Conservation (phyloP, 2,888 invertebrate genomes). For the Lutraria lutraria region DNA sequence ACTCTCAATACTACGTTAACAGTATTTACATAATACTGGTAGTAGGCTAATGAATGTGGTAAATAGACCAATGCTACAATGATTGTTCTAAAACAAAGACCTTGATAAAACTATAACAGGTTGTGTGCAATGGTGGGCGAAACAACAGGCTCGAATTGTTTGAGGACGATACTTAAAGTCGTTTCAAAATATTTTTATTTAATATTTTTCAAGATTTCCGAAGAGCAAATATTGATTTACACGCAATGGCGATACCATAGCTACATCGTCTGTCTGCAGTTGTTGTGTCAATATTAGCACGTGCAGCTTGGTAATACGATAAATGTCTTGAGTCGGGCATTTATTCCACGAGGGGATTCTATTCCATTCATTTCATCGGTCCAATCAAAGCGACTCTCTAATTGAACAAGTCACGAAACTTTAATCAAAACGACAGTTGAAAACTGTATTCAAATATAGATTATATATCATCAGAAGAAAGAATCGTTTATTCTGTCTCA, state of each 20-base stretch:
- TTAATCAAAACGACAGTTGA: background rate
- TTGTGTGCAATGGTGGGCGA: too few relatives aligned
- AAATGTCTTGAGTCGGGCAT: background rate
- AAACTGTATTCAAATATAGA: too few relatives aligned
- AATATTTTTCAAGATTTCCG: background rate
- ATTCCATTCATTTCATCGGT: background rate
- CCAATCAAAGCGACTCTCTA: background rate
- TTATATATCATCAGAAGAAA: too few relatives aligned
- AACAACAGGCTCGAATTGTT: too few relatives aligned
- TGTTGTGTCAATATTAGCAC: background rate
- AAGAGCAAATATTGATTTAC: background rate
- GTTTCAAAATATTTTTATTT: background rate
- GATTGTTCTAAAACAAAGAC: too few relatives aligned
- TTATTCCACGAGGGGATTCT: background rate
- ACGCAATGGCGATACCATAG: background rate
- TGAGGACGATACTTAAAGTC: background rate
- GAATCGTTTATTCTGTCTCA: too few relatives aligned
- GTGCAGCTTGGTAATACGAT: background rate
- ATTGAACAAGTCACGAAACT: background rate
- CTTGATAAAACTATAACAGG: too few relatives aligned
- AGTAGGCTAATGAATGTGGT: too few relatives aligned
- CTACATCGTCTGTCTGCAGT: background rate
- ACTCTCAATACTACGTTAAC: too few relatives aligned
- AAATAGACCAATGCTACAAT: too few relatives aligned
- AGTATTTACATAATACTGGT: too few relatives aligned